A percentile compares a stretch with the other conserved stretches of the same genome.
Evolutionary conservation across 2,113 vertebrate species (phyloP).

Genomic region (Hemiprocne comata): DNA sequence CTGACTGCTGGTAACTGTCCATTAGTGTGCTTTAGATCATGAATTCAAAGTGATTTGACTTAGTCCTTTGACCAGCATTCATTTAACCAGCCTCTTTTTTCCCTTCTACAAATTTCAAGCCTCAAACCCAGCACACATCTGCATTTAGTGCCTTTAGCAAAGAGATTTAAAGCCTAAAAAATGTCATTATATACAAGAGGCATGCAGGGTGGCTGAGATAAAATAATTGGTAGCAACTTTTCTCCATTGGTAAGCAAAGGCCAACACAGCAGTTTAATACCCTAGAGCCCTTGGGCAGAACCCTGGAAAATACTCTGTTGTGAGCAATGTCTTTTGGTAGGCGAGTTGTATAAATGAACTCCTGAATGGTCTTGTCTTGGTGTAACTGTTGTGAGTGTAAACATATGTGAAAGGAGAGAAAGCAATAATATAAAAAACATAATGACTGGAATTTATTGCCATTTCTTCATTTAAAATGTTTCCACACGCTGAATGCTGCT

Average conservation of each 20-base stretch:
- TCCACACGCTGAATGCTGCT: neutral
- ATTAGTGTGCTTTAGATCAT: neutral
- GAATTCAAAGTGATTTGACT: neutral
- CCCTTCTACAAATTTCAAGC: neutral
- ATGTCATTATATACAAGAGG: slow-evolving; percentile 41
- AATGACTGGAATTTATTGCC: neutral
- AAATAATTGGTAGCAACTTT: slow-evolving; percentile 53
- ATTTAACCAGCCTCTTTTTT: slow-evolving; percentile 8
- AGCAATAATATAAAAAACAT: neutral
- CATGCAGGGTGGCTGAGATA: slow-evolving; percentile 10
- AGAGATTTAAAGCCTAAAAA: slow-evolving; percentile 30
- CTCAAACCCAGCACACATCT: neutral
- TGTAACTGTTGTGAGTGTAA: neutral
- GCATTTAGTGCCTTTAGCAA: slow-evolving; percentile 46
- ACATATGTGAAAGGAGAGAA: neutral
- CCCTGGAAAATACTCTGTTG: slow-evolving; percentile 2
- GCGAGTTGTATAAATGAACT: neutral
- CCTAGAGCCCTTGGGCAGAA: neutral
- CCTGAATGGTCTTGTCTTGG: neutral
- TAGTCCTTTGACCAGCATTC: neutral
- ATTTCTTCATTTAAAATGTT: neutral
- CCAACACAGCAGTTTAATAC: slow-evolving; percentile 20
- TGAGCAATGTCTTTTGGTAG: neutral
- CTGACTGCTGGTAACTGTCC: neutral
- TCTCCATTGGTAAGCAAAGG: neutral